Percentiles rank a stretch among this genome's conserved stretches.
Conservation (phyloP, 2,113 vertebrate genomes). For the Lepus europaeus region DNA sequence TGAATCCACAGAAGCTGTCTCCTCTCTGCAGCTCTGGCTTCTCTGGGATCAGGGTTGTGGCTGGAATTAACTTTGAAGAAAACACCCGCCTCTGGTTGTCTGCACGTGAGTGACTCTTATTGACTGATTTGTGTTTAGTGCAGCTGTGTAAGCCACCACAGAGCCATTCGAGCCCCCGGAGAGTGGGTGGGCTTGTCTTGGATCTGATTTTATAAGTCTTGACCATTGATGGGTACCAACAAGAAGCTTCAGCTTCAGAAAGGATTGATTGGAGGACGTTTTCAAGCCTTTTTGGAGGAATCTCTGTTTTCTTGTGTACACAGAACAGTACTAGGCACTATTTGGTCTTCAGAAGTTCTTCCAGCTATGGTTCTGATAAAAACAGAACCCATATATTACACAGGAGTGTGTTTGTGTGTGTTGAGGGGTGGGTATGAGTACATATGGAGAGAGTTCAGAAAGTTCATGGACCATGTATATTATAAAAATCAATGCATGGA, state of each 20-base stretch:
- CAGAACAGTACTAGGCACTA: not conserved
- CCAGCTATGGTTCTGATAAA: not conserved
- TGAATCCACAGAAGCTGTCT: not conserved
- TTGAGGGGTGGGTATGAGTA: not conserved
- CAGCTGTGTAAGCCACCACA: not conserved
- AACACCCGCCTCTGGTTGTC: not conserved
- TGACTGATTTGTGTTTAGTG: not conserved
- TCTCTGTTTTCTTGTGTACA: not conserved
- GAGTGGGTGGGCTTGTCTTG: not conserved
- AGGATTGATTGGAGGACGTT: slow-evolving; percentile 4
- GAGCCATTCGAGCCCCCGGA: not conserved
- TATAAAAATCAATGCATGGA: too few species aligned
- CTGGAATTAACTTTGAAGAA: not conserved
- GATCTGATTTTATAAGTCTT: slow-evolving; percentile 54
- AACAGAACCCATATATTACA: not conserved
- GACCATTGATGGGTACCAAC: not conserved
- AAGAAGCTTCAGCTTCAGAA: slow-evolving; percentile 41
- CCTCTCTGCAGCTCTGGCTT: not conserved
- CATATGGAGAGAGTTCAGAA: too few species aligned
- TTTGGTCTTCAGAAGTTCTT: not conserved
- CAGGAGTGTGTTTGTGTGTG: not conserved
- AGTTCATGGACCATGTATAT: too few species aligned
- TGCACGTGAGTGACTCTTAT: not conserved
- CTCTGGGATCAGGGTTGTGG: not conserved
- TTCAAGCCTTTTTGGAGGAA: not conserved